Evolutionary conservation across 2,113 vertebrate genomes (phyloP).

Genomic region (Crotalus horridus): DNA sequence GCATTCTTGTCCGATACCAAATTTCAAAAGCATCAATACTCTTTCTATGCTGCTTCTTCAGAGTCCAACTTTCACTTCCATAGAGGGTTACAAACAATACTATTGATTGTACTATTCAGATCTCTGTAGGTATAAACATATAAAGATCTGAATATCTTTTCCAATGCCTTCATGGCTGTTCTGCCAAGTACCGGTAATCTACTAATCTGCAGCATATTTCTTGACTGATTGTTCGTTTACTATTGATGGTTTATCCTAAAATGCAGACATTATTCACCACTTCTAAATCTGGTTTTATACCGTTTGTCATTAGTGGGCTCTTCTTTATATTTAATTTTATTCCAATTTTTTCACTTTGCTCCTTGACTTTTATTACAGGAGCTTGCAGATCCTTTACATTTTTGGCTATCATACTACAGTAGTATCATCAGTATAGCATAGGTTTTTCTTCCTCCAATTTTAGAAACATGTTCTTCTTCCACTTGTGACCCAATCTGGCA

Average conservation of each 20-base stretch:
- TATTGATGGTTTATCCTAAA: not conserved
- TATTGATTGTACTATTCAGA: not conserved
- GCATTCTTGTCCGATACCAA: not conserved
- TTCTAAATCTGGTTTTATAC: not conserved
- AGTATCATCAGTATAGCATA: too few species aligned
- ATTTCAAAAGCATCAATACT: not conserved
- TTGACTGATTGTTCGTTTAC: not conserved
- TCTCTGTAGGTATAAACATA: not conserved
- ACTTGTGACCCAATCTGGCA: not conserved
- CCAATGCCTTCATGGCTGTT: not conserved
- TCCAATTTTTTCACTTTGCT: not conserved
- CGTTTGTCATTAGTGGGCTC: not conserved
- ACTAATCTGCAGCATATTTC: not conserved
- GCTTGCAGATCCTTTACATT: not conserved
- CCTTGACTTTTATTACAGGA: not conserved
- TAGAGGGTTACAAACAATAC: not conserved
- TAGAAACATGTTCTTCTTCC: not conserved
- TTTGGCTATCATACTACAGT: not conserved
- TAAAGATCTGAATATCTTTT: not conserved
- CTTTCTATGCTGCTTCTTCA: not conserved
- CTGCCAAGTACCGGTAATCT: not conserved
- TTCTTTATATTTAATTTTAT: not conserved
- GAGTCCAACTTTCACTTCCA: not conserved
- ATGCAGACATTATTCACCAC: not conserved
- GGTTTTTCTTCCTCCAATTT: not conserved